Evolutionary conservation across 2,113 vertebrate species (phyloP).

Genomic region (Cavia porcellus): DNA sequence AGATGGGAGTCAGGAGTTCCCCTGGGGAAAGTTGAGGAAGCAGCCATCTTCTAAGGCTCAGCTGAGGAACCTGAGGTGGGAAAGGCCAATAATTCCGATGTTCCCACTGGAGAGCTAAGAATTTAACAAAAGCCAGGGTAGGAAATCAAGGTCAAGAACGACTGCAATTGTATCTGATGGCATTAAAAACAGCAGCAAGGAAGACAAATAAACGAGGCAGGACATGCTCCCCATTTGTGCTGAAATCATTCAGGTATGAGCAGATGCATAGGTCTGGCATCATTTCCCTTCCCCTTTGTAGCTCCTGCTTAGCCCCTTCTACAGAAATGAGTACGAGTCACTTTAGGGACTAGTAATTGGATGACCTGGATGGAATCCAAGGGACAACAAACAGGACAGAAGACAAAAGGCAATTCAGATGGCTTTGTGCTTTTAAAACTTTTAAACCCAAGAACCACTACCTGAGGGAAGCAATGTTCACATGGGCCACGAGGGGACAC

Average conservation of each 20-base stretch:
- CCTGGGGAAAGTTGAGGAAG: neutral
- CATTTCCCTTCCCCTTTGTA: neutral
- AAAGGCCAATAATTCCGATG: neutral
- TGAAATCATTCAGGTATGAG: neutral
- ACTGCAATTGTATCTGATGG: neutral
- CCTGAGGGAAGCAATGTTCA: neutral
- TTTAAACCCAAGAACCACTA: neutral
- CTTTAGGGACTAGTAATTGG: neutral
- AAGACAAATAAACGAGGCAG: neutral
- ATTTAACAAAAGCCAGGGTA: neutral
- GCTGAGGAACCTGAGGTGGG: neutral
- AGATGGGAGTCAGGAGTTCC: neutral
- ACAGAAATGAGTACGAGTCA: neutral
- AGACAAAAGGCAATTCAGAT: neutral
- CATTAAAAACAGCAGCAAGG: neutral
- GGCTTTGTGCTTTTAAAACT: neutral
- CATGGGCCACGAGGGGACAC: neutral
- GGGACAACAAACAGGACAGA: neutral
- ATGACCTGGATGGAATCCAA: neutral
- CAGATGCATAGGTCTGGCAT: neutral
- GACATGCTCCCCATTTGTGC: neutral
- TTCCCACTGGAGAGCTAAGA: neutral
- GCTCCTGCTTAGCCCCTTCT: neutral
- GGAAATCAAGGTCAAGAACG: neutral
- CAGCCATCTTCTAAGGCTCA: neutral